phyloP scores from a whole-genome alignment of 1,140 invertebrate genomes.

The Diprion similis region DNA sequence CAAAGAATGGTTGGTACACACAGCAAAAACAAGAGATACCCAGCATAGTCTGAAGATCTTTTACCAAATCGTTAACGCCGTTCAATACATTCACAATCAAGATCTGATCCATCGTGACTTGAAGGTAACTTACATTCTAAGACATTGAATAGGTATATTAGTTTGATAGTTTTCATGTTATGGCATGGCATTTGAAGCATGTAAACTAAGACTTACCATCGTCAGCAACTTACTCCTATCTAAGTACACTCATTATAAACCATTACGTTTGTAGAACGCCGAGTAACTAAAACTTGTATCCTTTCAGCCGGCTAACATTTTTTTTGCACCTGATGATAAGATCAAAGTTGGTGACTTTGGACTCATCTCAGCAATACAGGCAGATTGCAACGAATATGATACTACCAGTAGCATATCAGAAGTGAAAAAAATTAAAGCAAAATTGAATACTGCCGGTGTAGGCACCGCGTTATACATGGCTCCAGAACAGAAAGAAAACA shows the following conservation, averaged over 20 bases:
- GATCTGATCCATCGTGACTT: conserved; percentile 94
- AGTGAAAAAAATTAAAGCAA: conserved; percentile 31
- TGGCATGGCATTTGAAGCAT: too few relatives aligned
- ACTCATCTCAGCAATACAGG: conserved; percentile 84
- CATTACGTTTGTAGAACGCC: conserved; percentile 7
- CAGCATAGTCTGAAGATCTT: conserved; percentile 78
- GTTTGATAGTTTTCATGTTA: too few relatives aligned
- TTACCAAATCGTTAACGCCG: conserved; percentile 90
- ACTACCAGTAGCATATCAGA: conserved; percentile 37
- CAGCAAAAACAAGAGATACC: conserved; percentile 55
- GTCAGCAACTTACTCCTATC: conserved; percentile 22
- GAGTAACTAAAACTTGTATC: conserved; percentile 21
- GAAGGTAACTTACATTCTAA: conserved; percentile 68
- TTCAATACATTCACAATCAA: conserved; percentile 92
- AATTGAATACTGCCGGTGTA: conserved; percentile 72
- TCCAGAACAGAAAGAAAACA: conserved; percentile 88
- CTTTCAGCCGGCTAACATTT: conserved; percentile 91
- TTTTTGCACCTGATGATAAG: conserved; percentile 89
- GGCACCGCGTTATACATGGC: conserved; percentile 98
- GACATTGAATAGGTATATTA: conserved; percentile 12
- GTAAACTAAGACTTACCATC: too few relatives aligned
- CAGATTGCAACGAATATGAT: conserved; percentile 62
- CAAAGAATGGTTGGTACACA: conserved; percentile 83
- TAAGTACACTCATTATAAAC: conserved; percentile 16
- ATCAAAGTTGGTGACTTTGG: conserved; percentile 98